phyloP scores from a whole-genome alignment of 2,797 vertebrate species.

The Karalla daura region DNA sequence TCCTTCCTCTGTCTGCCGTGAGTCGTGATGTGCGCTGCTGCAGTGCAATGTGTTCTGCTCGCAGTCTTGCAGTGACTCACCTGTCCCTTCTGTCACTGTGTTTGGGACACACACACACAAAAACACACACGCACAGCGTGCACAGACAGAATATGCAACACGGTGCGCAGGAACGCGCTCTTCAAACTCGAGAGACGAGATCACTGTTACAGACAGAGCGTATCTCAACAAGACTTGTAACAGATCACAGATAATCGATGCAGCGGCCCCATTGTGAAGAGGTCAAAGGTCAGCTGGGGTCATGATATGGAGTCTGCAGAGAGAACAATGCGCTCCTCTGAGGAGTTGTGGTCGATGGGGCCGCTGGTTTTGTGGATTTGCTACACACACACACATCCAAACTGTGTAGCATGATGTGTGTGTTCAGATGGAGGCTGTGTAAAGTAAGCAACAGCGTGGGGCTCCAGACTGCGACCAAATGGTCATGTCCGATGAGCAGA shows the following conservation, averaged over 20 bases:
- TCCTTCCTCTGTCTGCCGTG: constrained; percentile 3
- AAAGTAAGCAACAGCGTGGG: too few relatives aligned
- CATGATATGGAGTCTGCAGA: background rate
- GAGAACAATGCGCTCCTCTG: background rate
- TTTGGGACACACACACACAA: background rate
- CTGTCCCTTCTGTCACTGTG: constrained; percentile 66
- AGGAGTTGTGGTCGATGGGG: too few relatives aligned
- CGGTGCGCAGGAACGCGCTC: background rate
- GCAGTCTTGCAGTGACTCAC: constrained; percentile 80
- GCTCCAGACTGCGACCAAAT: too few relatives aligned
- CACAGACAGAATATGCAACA: background rate
- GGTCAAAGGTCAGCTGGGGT: constrained; percentile 15
- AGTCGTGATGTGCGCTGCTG: constrained; percentile 82
- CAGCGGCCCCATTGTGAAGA: background rate
- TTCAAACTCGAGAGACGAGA: too few relatives aligned
- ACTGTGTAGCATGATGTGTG: too few relatives aligned
- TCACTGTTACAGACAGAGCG: too few relatives aligned
- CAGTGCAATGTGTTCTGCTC: constrained; percentile 81
- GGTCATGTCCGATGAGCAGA: too few relatives aligned
- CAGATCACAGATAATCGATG: background rate
- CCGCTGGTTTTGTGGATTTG: too few relatives aligned
- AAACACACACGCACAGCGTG: background rate
- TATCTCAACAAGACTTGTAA: too few relatives aligned
- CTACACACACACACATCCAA: too few relatives aligned
- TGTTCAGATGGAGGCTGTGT: too few relatives aligned